Evolutionary conservation across 2,797 vertebrate genomes (phyloP).

Genomic region (Labroides dimidiatus): DNA sequence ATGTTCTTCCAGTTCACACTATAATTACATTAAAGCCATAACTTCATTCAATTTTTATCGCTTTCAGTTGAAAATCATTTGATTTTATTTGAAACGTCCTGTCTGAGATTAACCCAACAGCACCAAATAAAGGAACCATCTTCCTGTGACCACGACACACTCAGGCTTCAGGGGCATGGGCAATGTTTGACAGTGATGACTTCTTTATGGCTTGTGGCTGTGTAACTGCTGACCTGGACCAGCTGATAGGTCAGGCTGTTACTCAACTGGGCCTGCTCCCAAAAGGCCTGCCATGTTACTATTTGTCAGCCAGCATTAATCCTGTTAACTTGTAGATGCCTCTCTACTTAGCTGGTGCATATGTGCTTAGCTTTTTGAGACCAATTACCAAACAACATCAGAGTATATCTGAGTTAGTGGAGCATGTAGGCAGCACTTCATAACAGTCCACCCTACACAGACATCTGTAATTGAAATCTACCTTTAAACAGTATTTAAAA

Average conservation of each 20-base stretch:
- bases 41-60: neutral
- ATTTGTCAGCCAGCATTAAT: constrained; percentile 17
- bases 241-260: constrained; percentile 36
- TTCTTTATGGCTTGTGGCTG: constrained; percentile 6
- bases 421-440: neutral
- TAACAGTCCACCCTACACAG: neutral
- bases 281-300: constrained; percentile 28
- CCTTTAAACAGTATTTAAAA: neutral
- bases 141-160: neutral
- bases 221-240: constrained; percentile 19
- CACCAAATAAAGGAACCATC: constrained; percentile 5
- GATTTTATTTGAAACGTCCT: constrained; percentile 1
- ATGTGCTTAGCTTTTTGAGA: neutral
- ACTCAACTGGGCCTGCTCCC: constrained; percentile 26
- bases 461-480: neutral
- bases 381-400: neutral
- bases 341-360: constrained; percentile 9
- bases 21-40: neutral
- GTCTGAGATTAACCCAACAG: neutral
- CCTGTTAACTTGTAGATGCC: constrained; percentile 15
- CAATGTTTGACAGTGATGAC: constrained; percentile 15
- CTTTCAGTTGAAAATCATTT: neutral
- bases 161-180: neutral
- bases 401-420: neutral
- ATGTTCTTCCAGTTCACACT: neutral